Base-by-base conservation (phyloP, 2,113 vertebrate species). In the Ictalurus punctatus region DNA sequence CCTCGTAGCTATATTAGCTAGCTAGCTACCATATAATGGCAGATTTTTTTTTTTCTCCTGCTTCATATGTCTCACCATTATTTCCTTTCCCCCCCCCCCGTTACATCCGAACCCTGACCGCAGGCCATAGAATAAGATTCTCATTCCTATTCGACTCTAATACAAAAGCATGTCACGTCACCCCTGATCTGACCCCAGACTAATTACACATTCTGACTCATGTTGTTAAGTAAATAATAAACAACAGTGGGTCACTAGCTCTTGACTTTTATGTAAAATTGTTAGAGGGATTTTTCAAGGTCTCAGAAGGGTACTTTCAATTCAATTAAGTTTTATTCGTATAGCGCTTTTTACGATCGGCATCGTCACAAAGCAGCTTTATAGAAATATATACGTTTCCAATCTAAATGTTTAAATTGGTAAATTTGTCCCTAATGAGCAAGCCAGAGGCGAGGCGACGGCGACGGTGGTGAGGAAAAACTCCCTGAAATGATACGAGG, bases 201-300 rank as follows among this genome's bases (percentile, higher is more conserved):
- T 83, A 88, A 71, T 44, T 83, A 59, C 9, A 27, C 54, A 58
- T 44, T 71, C 9, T 58, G 21, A 44, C 59, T 88, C 78, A 71
- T 58, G 65, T 61, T 86, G 19, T 78, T 78, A 52, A 58, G 48
- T 21, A 83, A 83, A 73, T 73, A 59, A 88, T 19, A 83, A 48
- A 58, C 14, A 34, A 73, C 17, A 48, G 27, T 44, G 37, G 14
- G 23, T 44, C 14, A 44, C 59, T 25, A 48, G 44, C 17, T 34
- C 30, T 14, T 76, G 37, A 83, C 80, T 9, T 84, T 84, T 61
- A 44, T 73, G 67, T 88, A 44, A 37, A 79, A 40, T 83, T 21
- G 76, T 16, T 12, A 25, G 21, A 6, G 30, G 63, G 30, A 56
- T 73, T 40, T 74, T 74, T 34, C 54, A 56, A 34, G n/a, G 56